These are phyloP conservation scores for Chiridota heheva DNA, from an alignment of 35 echinoderm and acorn worm species.

Conservation along the genomic window DNA sequence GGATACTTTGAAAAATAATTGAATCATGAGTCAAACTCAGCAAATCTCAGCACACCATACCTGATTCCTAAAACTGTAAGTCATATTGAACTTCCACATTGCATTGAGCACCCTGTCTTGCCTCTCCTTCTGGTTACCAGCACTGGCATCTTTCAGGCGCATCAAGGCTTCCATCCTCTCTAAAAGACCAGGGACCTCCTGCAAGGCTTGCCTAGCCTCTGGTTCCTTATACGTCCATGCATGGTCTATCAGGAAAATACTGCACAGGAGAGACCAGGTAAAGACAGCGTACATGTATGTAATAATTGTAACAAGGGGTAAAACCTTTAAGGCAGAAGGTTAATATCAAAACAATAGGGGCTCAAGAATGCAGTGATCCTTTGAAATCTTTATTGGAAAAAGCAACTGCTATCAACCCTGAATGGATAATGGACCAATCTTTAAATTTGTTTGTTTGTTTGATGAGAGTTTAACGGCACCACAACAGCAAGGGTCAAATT, in stretches of 20 bases:
- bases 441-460: too few relatives aligned
- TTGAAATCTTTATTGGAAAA: too few relatives aligned
- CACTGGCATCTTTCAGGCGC: neutral
- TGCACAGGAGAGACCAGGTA: constrained; percentile 17
- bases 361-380: too few relatives aligned
- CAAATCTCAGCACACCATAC: neutral
- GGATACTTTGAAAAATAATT: neutral
- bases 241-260: constrained; percentile 72
- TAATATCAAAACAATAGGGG: too few relatives aligned
- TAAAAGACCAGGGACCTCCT: constrained; percentile 43
- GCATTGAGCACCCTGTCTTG: constrained; percentile 39
- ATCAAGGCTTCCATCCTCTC: constrained; percentile 56
- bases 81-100: constrained; percentile 67
- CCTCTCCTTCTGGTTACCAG: neutral
- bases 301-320: too few relatives aligned
- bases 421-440: too few relatives aligned
- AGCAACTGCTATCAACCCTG: too few relatives aligned
- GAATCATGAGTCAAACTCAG: neutral
- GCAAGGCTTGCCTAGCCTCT: constrained; percentile 39
- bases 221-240: constrained; percentile 59
- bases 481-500: too few relatives aligned
- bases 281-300: too few relatives aligned
- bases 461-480: too few relatives aligned
- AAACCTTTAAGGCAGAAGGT: too few relatives aligned
- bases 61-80: constrained; percentile 50